Percentiles rank a stretch among this genome's conserved stretches.
Evolutionary conservation across 2,888 invertebrate genomes (phyloP).

Genomic region (Dusona sp.): DNA sequence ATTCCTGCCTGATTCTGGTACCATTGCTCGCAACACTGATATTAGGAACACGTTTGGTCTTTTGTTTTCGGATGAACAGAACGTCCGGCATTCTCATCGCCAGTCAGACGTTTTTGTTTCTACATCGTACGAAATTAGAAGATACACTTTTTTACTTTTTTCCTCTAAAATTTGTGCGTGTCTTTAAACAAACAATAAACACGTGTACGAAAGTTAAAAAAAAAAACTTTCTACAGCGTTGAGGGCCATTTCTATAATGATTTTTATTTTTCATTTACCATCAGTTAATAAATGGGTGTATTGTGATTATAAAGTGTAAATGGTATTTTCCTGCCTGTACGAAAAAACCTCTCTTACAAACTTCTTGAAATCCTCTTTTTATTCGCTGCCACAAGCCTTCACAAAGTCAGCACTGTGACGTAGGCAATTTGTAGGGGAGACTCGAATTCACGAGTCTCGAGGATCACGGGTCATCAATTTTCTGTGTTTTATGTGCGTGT

Average conservation of each 20-base stretch:
- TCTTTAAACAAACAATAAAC: too few species aligned
- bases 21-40: too few species aligned
- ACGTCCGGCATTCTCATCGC: too few species aligned
- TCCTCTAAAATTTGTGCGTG: too few species aligned
- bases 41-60: too few species aligned
- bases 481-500: constrained; percentile 11
- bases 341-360: constrained; percentile 1
- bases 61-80: too few species aligned
- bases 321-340: background rate
- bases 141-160: too few species aligned
- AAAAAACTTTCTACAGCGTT: too few species aligned
- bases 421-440: constrained; percentile 26
- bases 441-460: constrained; percentile 41
- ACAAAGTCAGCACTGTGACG: constrained; percentile 54
- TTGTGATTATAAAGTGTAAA: background rate
- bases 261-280: background rate
- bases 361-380: constrained; percentile 4
- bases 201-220: too few species aligned
- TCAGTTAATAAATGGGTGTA: background rate
- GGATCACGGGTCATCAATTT: constrained; percentile 47
- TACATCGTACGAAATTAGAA: too few species aligned
- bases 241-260: background rate
- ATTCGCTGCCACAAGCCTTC: constrained; percentile 2
- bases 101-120: too few species aligned
- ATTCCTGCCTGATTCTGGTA: too few species aligned